Conservation (phyloP, 1,140 invertebrate species). For the Popillia japonica region DNA sequence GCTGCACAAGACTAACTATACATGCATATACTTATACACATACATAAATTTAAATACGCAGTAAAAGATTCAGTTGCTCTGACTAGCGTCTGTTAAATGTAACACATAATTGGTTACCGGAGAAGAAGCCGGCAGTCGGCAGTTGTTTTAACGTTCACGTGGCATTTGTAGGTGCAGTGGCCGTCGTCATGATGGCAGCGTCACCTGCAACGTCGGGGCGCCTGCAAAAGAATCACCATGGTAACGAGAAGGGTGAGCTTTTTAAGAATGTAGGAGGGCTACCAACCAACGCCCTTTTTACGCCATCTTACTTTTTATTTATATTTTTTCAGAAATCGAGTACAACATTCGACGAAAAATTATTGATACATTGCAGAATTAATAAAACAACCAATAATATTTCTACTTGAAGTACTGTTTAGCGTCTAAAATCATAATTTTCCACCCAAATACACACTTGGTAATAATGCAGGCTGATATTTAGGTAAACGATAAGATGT, state of each 20-base stretch:
- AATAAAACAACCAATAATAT: neutral
- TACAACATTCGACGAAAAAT: neutral
- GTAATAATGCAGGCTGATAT: no score
- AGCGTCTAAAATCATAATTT: no score
- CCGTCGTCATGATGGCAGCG: slow-evolving; percentile 46
- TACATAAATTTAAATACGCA: slow-evolving; percentile 20
- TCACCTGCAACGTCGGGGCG: slow-evolving; percentile 51
- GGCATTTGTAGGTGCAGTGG: slow-evolving; percentile 43
- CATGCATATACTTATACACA: neutral
- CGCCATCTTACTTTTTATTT: slow-evolving; percentile 52
- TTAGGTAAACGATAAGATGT: no score
- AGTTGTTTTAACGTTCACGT: slow-evolving; percentile 43
- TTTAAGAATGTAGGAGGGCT: slow-evolving; percentile 53
- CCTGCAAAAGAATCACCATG: slow-evolving; percentile 52
- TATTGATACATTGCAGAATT: neutral
- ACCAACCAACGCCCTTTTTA: slow-evolving; percentile 51
- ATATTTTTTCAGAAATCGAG: neutral
- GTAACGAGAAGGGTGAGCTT: slow-evolving; percentile 50
- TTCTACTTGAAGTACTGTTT: no score
- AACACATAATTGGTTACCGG: slow-evolving; percentile 34
- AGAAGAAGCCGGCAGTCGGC: slow-evolving; percentile 19
- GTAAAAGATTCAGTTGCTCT: slow-evolving; percentile 25
- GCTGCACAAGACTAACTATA: neutral
- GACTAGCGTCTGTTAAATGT: slow-evolving; percentile 36
- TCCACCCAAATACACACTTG: no score